These are phyloP conservation scores for Hoplostethus atlanticus DNA, from an alignment of 2,797 vertebrate genomes.

Conservation along the genomic window DNA sequence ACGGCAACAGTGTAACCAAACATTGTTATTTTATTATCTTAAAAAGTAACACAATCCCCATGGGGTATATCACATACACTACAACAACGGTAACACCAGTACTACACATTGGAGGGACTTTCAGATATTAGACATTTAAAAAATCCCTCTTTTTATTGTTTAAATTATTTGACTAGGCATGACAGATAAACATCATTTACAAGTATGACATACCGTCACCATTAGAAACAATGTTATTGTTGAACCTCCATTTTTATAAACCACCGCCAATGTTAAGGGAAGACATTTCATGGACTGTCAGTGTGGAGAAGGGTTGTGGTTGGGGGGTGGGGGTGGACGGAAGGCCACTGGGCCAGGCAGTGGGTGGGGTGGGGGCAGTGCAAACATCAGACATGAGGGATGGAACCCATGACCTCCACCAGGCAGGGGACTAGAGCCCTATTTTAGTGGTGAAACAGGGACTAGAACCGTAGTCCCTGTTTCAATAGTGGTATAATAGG, in stretches of 20 bases:
- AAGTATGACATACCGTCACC: slow-evolving; percentile 95
- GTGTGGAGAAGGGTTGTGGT: slow-evolving; percentile 88
- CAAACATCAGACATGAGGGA: slow-evolving; percentile 48
- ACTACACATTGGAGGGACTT: slow-evolving; percentile 96
- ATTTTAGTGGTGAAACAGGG: slow-evolving; percentile 19
- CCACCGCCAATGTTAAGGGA: slow-evolving; percentile 95
- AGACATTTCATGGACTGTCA: slow-evolving; percentile 98
- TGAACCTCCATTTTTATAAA: slow-evolving; percentile 94
- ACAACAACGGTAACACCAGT: slow-evolving; percentile 97
- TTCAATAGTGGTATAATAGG: not conserved
- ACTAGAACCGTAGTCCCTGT: slow-evolving; percentile 20
- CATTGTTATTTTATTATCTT: slow-evolving; percentile 99
- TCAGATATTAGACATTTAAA: slow-evolving; percentile 96
- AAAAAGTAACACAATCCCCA: slow-evolving; percentile 99
- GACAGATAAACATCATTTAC: slow-evolving; percentile 99
- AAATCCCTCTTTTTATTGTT: slow-evolving; percentile 93
- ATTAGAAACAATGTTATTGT: slow-evolving; percentile 97
- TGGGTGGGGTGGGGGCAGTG: slow-evolving; percentile 37
- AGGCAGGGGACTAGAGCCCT: slow-evolving; percentile 14
- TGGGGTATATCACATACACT: slow-evolving; percentile 96
- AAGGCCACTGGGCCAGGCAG: slow-evolving; percentile 87
- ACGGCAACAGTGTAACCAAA: slow-evolving; percentile 88
- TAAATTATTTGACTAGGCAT: slow-evolving; percentile 98
- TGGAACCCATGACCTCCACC: slow-evolving; percentile 31
- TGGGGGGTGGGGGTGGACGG: slow-evolving; percentile 90